Evolutionary conservation across 2,888 invertebrate species (phyloP), one percentile per base, ranked within the genome.

Genomic region (Oscheius sp.): DNA sequence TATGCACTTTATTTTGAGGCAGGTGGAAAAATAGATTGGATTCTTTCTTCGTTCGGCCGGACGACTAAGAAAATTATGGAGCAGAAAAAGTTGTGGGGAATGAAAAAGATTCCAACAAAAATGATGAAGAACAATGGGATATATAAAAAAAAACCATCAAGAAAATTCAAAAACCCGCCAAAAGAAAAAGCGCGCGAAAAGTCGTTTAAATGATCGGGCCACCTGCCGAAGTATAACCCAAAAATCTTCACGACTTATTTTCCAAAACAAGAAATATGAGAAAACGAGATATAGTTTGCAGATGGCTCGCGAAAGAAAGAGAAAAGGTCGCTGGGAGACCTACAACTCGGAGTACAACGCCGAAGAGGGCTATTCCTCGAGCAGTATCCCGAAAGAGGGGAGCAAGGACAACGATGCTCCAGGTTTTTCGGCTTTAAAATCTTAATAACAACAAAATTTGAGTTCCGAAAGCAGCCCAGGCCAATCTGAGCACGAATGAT

Each of bases 381-480:
- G 63, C 35, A 50, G 73, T 32, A 71, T 58, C 2, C 32, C n/a
- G 33, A 65, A 62, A 47, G 66, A 70, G 32, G 50, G 42, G 10
- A 21, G 21, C 7, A 66, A 57, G 37, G 58, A 71, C 35, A 57
- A 58, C 50, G 62, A 60, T 29, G 76, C 78, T 32, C 66, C 68
- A 47, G 73, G 74, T 74, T 55, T 74, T 4, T 51, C 73, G 71
- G 21, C 66, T 50, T n/a, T 59, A 5, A 32, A 35, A 9, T 35
- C 5, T 21, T 60, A 59, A 7, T 10, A 32, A 2, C 21, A 21
- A 42, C 42, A 42, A 42, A 42, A 42, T 42, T 42, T 21, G 21
- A 74, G 74, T 82, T 65, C 82, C 82, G 3, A 80, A 80, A 70
- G 80, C 80, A 2, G 82, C 82, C 29, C 80, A 80, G 2, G 79